A percentile compares a stretch with the other conserved stretches of the same genome.
Conservation (phyloP, 2,888 invertebrate species). For the Stenotaenia linearis region DNA sequence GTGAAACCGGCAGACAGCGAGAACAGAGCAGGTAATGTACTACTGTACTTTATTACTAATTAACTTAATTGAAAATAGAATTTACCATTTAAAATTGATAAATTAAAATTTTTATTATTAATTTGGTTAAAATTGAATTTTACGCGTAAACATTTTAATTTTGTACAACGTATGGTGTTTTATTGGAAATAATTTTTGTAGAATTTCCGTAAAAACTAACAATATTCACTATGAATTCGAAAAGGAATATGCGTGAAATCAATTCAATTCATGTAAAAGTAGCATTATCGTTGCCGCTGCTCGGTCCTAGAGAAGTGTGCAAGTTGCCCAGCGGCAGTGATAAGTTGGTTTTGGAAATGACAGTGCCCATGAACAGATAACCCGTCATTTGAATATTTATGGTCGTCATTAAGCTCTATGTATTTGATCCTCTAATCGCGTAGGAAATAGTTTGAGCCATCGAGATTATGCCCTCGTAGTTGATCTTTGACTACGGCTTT, state of each 20-base stretch:
- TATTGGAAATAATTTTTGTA: too few relatives aligned
- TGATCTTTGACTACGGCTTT: neutral
- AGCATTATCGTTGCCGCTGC: neutral
- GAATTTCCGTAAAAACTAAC: too few relatives aligned
- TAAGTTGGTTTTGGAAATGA: conserved; percentile 1
- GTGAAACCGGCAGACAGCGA: conserved; percentile 99
- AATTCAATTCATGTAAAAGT: neutral
- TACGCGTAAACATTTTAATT: too few relatives aligned
- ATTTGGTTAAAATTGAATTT: too few relatives aligned
- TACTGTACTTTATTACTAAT: neutral
- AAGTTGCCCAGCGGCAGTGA: neutral
- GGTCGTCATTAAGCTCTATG: neutral
- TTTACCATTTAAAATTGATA: neutral
- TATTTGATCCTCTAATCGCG: neutral
- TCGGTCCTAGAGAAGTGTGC: neutral
- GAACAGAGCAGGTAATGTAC: conserved; percentile 79
- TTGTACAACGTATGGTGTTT: too few relatives aligned
- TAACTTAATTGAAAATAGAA: neutral
- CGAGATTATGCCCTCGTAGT: neutral
- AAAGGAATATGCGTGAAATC: neutral
- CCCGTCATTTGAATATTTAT: conserved; percentile 15
- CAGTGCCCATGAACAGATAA: neutral
- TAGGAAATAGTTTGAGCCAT: conserved; percentile 14
- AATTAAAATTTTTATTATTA: too few relatives aligned
- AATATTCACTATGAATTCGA: too few relatives aligned